Evolutionary conservation across 2,797 vertebrate species (phyloP).

Genomic region (Sphenopsis melanotis): DNA sequence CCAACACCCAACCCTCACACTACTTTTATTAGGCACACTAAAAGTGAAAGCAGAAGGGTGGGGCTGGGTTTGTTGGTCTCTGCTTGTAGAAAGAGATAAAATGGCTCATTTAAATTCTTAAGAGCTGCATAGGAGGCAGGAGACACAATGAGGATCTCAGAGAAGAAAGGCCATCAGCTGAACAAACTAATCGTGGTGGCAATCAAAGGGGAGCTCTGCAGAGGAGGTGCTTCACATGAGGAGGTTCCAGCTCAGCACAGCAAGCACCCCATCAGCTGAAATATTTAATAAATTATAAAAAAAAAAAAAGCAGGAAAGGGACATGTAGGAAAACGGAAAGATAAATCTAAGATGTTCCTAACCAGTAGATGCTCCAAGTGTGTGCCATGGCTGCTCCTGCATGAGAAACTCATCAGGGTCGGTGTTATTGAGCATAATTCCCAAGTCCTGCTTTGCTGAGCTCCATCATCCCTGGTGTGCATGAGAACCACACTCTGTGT

Average conservation of each 20-base stretch:
- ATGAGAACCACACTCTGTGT: fast-evolving
- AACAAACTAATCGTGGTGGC: slow-evolving; percentile 84
- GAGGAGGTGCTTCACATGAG: slow-evolving; percentile 77
- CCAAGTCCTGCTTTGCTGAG: neutral
- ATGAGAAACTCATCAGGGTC: fast-evolving
- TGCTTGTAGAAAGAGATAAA: slow-evolving; percentile 84
- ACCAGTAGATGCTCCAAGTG: neutral
- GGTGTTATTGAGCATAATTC: fast-evolving
- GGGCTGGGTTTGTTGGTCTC: slow-evolving; percentile 77
- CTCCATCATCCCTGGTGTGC: fast-evolving
- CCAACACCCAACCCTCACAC: neutral
- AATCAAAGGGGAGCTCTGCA: slow-evolving; percentile 80
- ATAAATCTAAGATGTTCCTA: neutral
- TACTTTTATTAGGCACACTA: slow-evolving; percentile 79
- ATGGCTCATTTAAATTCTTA: slow-evolving; percentile 89
- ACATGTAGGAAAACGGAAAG: neutral
- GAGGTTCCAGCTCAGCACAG: slow-evolving; percentile 67
- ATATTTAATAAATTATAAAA: slow-evolving; percentile 61
- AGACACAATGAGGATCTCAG: slow-evolving; percentile 75
- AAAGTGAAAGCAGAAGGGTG: slow-evolving; percentile 78
- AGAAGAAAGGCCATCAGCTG: slow-evolving; percentile 81
- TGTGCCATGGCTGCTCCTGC: fast-evolving
- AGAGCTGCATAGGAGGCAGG: slow-evolving; percentile 75
- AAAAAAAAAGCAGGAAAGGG: neutral
- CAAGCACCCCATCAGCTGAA: neutral